Conservation (phyloP, 92 coral and sea anemone species). For the Palythoa grandiflora region DNA sequence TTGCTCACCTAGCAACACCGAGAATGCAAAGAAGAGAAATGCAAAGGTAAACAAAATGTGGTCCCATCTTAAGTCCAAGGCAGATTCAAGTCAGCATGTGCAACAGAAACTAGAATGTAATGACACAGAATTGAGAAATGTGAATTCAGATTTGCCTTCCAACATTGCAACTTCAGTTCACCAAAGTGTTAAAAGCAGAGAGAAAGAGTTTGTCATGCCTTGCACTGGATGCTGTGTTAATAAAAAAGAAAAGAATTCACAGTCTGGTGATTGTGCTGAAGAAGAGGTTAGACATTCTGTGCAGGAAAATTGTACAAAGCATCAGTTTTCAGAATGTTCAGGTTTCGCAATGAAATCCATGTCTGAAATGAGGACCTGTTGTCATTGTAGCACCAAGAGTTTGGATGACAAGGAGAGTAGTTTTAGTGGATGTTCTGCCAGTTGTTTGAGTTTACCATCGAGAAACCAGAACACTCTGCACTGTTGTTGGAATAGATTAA, state of each 20-base stretch:
- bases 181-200: background rate
- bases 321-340: background rate
- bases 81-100: background rate
- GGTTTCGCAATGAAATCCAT: background rate
- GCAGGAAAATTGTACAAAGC: background rate
- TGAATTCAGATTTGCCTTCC: background rate
- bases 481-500: background rate
- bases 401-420: background rate
- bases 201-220: background rate
- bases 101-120: background rate
- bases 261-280: background rate
- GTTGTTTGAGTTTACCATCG: background rate
- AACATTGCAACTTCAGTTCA: background rate
- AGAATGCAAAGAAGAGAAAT: constrained; percentile 81
- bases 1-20: constrained; percentile 74
- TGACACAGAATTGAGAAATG: background rate
- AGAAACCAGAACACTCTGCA: background rate
- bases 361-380: background rate
- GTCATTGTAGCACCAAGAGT: background rate
- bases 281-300: background rate
- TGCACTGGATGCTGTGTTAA: background rate
- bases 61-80: constrained; percentile 62
- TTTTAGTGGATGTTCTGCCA: background rate
- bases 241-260: background rate
- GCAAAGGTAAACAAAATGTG: constrained; percentile 72